Evolutionary conservation across 2,888 invertebrate genomes (phyloP).

Genomic region (Temnothorax ravouxi): DNA sequence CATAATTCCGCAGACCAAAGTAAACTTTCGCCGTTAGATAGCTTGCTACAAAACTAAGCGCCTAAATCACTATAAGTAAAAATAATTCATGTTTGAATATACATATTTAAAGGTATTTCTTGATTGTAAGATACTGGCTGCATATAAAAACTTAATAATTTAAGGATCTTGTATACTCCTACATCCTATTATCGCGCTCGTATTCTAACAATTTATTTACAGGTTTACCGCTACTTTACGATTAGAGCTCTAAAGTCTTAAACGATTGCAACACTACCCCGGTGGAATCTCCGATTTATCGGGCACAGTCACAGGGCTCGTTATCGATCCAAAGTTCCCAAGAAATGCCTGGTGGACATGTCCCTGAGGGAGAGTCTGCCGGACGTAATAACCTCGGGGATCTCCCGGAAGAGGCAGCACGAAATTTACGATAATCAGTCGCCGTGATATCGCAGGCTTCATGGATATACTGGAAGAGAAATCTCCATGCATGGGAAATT

Average conservation of each 20-base stretch:
- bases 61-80: background rate
- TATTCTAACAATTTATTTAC: background rate
- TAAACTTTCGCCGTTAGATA: background rate
- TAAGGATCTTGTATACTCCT: background rate
- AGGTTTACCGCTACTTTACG: background rate
- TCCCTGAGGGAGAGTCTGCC: slow-evolving; percentile 58
- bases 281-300: slow-evolving; percentile 60
- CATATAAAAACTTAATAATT: background rate
- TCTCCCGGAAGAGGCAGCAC: slow-evolving; percentile 65
- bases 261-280: slow-evolving; percentile 42
- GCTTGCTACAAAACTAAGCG: background rate
- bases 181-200: slow-evolving; percentile 2
- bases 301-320: slow-evolving; percentile 61
- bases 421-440: slow-evolving; percentile 73
- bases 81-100: background rate
- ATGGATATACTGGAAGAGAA: background rate
- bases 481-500: slow-evolving; percentile 32
- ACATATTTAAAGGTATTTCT: background rate
- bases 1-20: background rate
- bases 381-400: slow-evolving; percentile 73
- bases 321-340: slow-evolving; percentile 74
- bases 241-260: slow-evolving; percentile 4
- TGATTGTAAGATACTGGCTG: background rate
- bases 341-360: slow-evolving; percentile 63
- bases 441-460: slow-evolving; percentile 48